Evolutionary conservation across 1,140 invertebrate species (phyloP).

Genomic region (Cyclina sinensis): DNA sequence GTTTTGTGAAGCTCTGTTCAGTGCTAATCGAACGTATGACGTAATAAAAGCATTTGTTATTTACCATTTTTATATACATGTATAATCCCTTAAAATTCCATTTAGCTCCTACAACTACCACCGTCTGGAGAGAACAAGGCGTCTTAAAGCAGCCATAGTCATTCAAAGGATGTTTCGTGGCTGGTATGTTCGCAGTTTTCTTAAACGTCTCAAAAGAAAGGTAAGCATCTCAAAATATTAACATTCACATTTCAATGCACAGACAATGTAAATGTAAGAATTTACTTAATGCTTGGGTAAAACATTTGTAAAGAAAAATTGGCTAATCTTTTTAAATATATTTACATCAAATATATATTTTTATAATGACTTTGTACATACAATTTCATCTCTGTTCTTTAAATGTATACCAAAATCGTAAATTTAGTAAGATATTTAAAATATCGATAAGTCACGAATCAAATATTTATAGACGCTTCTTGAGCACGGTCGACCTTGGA

Average conservation of each 20-base stretch:
- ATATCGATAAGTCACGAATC: neutral
- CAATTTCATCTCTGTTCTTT: neutral
- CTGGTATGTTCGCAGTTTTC: constrained; percentile 67
- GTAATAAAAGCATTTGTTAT: too few relatives aligned
- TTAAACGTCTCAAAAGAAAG: constrained; percentile 74
- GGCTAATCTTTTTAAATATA: too few relatives aligned
- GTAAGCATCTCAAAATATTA: too few relatives aligned
- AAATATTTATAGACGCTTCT: constrained; percentile 69
- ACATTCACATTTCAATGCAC: too few relatives aligned
- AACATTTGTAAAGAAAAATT: too few relatives aligned
- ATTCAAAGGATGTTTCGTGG: constrained; percentile 76
- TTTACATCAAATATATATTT: too few relatives aligned
- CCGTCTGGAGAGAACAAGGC: constrained; percentile 70
- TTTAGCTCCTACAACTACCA: constrained; percentile 74
- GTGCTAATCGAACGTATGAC: too few relatives aligned
- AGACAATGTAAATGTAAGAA: too few relatives aligned
- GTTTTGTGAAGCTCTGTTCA: too few relatives aligned
- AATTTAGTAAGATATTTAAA: neutral
- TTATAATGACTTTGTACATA: neutral
- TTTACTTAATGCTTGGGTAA: too few relatives aligned
- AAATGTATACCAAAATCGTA: neutral
- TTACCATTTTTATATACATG: too few relatives aligned
- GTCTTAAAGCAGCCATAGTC: constrained; percentile 64
- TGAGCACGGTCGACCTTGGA: constrained; percentile 76
- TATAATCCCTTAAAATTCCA: too few relatives aligned